These are phyloP conservation scores for Microplitis mediator DNA, from an alignment of 1,140 invertebrate species.

Conservation along the genomic window DNA sequence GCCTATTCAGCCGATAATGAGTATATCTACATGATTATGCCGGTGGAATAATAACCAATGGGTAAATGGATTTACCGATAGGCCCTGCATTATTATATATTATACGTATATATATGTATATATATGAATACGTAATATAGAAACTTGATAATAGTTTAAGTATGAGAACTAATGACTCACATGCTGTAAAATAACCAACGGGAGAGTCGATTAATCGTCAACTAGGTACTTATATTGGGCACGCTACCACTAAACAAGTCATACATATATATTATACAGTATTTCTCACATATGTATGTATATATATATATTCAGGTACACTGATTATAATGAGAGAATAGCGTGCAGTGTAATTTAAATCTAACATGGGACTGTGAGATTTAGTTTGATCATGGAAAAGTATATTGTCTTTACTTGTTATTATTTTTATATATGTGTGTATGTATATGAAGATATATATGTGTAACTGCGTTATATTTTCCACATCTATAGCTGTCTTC, in stretches of 20 bases:
- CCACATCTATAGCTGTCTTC: neutral
- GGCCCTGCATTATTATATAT: neutral
- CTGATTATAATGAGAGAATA: slow-evolving; percentile 31
- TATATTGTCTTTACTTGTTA: slow-evolving; percentile 10
- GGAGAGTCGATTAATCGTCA: slow-evolving; percentile 30
- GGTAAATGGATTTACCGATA: slow-evolving; percentile 3
- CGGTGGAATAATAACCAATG: neutral
- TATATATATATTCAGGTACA: neutral
- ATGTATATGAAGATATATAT: no score
- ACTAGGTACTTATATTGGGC: slow-evolving; percentile 26
- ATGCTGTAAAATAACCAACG: neutral
- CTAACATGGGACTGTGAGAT: slow-evolving; percentile 11
- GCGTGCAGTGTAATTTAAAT: slow-evolving; percentile 27
- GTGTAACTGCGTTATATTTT: no score
- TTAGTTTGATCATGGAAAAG: slow-evolving; percentile 18
- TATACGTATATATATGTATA: neutral
- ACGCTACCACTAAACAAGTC: slow-evolving; percentile 30
- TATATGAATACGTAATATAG: neutral
- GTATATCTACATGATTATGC: neutral
- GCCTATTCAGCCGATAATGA: neutral
- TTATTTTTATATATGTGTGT: neutral
- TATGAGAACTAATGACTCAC: neutral
- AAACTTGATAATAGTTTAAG: neutral
- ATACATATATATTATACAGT: slow-evolving; percentile 12
- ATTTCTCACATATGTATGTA: neutral